Percentiles rank a stretch among this genome's conserved stretches.
Evolutionary conservation across 2,888 invertebrate species (phyloP).

Genomic region (Ceraclea dissimilis): DNA sequence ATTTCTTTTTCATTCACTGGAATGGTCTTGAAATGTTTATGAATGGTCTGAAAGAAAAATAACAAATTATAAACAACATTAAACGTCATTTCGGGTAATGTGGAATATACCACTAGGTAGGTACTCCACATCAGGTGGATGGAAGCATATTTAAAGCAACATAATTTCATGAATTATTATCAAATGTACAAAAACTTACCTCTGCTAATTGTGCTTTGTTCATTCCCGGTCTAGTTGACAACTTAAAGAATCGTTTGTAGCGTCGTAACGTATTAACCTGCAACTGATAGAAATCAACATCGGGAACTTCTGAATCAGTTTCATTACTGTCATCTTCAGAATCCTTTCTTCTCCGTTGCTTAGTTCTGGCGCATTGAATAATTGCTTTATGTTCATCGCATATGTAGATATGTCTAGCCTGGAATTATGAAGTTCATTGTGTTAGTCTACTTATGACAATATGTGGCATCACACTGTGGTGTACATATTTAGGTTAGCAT

Average conservation of each 20-base stretch:
- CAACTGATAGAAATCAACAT: conserved; percentile 87
- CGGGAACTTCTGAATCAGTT: conserved; percentile 84
- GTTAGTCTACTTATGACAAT: too few relatives aligned
- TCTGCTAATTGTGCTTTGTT: conserved; percentile 95
- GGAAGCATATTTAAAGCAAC: too few relatives aligned
- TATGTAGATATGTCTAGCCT: conserved; percentile 93
- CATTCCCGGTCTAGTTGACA: conserved; percentile 81
- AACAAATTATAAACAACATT: neutral
- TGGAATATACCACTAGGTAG: too few relatives aligned
- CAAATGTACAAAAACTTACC: conserved; percentile 52
- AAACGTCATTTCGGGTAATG: too few relatives aligned
- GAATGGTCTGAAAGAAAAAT: conserved; percentile 65
- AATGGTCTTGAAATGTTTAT: conserved; percentile 92
- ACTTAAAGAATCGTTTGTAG: conserved; percentile 90
- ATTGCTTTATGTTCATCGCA: conserved; percentile 95
- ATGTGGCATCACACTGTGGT: too few relatives aligned
- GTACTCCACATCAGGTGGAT: too few relatives aligned
- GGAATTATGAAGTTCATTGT: conserved; percentile 28
- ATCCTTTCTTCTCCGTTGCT: conserved; percentile 78
- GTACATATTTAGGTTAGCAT: too few relatives aligned
- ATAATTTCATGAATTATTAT: too few relatives aligned
- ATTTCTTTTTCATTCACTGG: conserved; percentile 93
- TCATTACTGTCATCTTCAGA: conserved; percentile 93
- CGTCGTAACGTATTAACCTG: conserved; percentile 90
- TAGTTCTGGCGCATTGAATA: conserved; percentile 91